Conservation (phyloP, 2,797 vertebrate genomes). For the Crypturellus tataupa region DNA sequence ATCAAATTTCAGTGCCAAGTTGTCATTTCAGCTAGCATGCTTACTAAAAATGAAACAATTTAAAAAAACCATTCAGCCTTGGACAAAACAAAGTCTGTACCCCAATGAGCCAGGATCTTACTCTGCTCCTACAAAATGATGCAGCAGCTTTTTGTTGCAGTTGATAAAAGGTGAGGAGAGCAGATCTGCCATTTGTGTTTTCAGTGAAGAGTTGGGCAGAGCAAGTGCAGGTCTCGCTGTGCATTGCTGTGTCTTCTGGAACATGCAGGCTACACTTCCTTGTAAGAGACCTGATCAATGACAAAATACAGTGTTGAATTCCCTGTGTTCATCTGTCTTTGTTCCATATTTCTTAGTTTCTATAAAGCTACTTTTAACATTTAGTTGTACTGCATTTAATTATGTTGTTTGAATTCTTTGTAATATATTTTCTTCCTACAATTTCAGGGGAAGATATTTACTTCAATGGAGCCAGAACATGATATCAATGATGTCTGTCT, state of each 20-base stretch:
- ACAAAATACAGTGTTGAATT: neutral
- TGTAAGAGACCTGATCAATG: neutral
- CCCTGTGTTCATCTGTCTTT: neutral
- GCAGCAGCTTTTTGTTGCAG: too few species aligned
- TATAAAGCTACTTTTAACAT: neutral
- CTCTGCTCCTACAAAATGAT: neutral
- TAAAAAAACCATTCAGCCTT: neutral
- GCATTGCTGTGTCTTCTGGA: neutral
- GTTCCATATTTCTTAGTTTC: neutral
- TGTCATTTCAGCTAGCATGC: neutral
- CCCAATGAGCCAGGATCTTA: neutral
- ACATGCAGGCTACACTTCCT: neutral
- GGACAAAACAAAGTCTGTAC: neutral
- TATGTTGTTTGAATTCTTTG: neutral
- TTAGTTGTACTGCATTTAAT: neutral
- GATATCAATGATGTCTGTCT: constrained; percentile 95
- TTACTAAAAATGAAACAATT: neutral
- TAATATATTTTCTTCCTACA: constrained; percentile 24
- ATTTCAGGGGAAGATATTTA: constrained; percentile 93
- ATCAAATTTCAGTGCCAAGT: neutral
- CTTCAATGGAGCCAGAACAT: constrained; percentile 92
- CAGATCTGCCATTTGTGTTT: neutral
- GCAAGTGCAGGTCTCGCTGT: neutral
- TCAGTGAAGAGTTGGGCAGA: neutral
- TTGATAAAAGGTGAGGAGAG: neutral